These are phyloP conservation scores for Peromyscus attwateri DNA, from an alignment of 2,797 vertebrate genomes.

Conservation along the genomic window DNA sequence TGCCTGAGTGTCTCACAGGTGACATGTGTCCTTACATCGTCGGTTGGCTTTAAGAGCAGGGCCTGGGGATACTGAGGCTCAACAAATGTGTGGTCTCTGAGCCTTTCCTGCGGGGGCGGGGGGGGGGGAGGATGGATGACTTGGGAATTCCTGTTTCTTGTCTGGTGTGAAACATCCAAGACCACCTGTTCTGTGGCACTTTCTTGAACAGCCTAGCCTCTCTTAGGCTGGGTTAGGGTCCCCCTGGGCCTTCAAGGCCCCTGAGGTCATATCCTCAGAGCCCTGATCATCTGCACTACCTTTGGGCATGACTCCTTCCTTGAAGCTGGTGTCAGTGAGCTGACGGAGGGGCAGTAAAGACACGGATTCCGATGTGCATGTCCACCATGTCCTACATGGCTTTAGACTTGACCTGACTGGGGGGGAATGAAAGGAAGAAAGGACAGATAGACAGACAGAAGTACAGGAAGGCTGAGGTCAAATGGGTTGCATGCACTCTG, in stretches of 20 bases:
- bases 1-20: neutral
- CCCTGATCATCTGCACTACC: accelerated
- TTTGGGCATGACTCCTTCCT: accelerated
- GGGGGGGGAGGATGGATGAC: neutral
- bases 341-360: neutral
- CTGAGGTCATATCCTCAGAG: accelerated
- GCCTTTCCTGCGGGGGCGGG: neutral
- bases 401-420: neutral
- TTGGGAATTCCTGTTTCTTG: accelerated
- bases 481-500: neutral
- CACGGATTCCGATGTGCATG: neutral
- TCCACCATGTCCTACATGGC: neutral
- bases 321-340: neutral
- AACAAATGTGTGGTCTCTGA: accelerated
- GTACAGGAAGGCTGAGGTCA: too few relatives aligned
- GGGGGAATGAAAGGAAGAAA: neutral
- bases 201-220: neutral
- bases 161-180: neutral
- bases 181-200: neutral
- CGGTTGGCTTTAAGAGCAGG: neutral
- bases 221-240: neutral
- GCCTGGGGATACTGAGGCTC: neutral
- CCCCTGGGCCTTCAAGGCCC: neutral
- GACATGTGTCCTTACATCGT: neutral
- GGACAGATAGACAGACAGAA: neutral